Percentiles rank a stretch among this genome's conserved stretches.
Conservation (phyloP, 2,888 invertebrate genomes). For the Macaria liturata region DNA sequence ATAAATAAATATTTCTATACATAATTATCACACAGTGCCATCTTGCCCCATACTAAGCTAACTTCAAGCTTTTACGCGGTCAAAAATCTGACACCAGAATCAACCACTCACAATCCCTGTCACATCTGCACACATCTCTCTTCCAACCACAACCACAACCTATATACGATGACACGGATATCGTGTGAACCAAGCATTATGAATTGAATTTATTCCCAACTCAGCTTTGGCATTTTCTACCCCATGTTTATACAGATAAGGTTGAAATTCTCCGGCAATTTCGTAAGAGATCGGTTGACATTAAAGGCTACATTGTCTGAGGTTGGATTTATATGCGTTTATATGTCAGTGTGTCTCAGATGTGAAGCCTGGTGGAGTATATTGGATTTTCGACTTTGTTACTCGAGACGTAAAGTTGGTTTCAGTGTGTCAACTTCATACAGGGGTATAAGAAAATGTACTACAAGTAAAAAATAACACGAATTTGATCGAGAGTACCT, state of each 20-base stretch:
- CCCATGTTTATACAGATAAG: background rate
- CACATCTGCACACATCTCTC: constrained; percentile 1
- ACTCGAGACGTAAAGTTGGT: constrained; percentile 3
- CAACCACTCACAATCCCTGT: too few species aligned
- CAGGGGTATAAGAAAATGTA: background rate
- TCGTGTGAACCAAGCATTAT: constrained; percentile 28
- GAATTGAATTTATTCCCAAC: constrained; percentile 26
- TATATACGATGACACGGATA: constrained; percentile 30
- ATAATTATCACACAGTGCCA: too few species aligned
- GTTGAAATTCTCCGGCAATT: background rate
- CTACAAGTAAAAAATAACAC: too few species aligned
- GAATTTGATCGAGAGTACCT: too few species aligned
- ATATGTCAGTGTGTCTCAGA: constrained; percentile 13
- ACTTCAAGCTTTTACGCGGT: too few species aligned
- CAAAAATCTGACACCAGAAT: too few species aligned
- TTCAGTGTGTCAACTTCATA: background rate
- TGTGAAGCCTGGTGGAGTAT: constrained; percentile 10
- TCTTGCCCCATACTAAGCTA: too few species aligned
- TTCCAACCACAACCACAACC: constrained; percentile 1
- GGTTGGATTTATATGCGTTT: constrained; percentile 21
- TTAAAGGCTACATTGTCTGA: constrained; percentile 25
- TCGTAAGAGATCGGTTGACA: constrained; percentile 20
- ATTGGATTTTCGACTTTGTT: constrained; percentile 5
- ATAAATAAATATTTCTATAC: too few species aligned
- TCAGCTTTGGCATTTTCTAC: constrained; percentile 1